phyloP scores from a whole-genome alignment of 1,140 invertebrate species.

The Nasonia giraulti region DNA sequence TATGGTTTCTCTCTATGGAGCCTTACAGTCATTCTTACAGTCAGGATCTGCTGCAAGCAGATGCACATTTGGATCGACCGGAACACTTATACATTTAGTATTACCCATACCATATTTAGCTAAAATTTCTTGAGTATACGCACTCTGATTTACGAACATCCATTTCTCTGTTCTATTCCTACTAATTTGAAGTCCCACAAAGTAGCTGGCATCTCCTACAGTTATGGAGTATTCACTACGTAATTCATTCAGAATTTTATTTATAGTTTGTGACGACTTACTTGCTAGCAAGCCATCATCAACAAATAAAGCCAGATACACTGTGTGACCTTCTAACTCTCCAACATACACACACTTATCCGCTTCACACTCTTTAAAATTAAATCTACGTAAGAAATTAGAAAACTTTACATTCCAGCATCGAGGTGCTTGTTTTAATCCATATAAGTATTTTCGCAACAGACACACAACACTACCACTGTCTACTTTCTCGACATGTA shows the following conservation, averaged over 20 bases:
- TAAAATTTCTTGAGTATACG: constrained; percentile 13
- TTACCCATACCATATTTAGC: constrained; percentile 49
- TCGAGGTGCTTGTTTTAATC: not conserved
- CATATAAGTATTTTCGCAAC: constrained; percentile 66
- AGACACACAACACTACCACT: constrained; percentile 55
- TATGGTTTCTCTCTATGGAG: not conserved
- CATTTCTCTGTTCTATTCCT: too few species aligned
- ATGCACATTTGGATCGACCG: constrained; percentile 37
- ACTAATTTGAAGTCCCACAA: constrained; percentile 60
- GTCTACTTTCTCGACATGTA: constrained; percentile 40
- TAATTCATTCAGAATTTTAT: constrained; percentile 53
- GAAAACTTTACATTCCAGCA: not conserved
- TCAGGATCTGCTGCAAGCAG: constrained; percentile 13
- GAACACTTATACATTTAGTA: constrained; percentile 46
- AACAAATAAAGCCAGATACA: constrained; percentile 46
- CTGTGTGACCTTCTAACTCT: constrained; percentile 1
- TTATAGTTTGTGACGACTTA: constrained; percentile 41
- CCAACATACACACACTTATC: constrained; percentile 56
- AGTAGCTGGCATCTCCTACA: constrained; percentile 49
- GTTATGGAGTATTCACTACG: constrained; percentile 55
- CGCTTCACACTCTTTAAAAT: not conserved
- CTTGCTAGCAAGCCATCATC: constrained; percentile 53
- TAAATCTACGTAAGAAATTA: too few species aligned
- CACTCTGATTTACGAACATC: too few species aligned
- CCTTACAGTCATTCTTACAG: not conserved